Conservation (phyloP, 2,113 vertebrate species). For the Solenodon paradoxus region DNA sequence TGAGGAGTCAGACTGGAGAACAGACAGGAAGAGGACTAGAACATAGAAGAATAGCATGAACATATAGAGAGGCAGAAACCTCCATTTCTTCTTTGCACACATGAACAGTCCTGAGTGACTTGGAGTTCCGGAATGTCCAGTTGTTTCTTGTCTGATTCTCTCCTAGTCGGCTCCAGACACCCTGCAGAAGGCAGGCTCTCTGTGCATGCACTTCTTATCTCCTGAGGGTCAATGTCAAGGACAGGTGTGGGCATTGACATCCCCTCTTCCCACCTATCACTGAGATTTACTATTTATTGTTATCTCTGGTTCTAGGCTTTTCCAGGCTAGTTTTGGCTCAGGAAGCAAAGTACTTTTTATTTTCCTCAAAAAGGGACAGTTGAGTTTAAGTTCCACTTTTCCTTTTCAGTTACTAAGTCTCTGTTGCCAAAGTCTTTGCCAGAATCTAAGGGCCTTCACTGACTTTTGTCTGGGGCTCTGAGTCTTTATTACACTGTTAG, state of each 20-base stretch:
- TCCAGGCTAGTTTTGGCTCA: not conserved
- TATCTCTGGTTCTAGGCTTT: not conserved
- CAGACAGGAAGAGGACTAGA: not conserved
- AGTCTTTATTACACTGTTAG: not conserved
- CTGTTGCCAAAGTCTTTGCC: not conserved
- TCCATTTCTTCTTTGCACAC: not conserved
- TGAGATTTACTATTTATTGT: not conserved
- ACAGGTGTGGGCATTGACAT: not conserved
- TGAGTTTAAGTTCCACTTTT: not conserved
- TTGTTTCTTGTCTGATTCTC: not conserved
- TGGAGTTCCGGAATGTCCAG: too few species aligned
- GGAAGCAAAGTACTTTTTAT: not conserved
- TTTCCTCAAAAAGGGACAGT: not conserved
- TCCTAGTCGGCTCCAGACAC: not conserved
- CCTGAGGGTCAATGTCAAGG: not conserved
- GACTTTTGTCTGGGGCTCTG: not conserved
- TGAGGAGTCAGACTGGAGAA: not conserved
- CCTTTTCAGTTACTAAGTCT: not conserved
- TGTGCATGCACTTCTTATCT: not conserved
- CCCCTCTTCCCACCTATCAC: accelerated
- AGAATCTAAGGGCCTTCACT: not conserved
- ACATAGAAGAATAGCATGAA: accelerated
- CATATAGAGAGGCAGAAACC: not conserved
- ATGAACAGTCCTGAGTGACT: accelerated
- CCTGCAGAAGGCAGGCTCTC: not conserved